Evolutionary conservation across 1,140 invertebrate species (phyloP), one percentile per base, ranked within the genome.

Genomic region (Drosophila bipectinata): DNA sequence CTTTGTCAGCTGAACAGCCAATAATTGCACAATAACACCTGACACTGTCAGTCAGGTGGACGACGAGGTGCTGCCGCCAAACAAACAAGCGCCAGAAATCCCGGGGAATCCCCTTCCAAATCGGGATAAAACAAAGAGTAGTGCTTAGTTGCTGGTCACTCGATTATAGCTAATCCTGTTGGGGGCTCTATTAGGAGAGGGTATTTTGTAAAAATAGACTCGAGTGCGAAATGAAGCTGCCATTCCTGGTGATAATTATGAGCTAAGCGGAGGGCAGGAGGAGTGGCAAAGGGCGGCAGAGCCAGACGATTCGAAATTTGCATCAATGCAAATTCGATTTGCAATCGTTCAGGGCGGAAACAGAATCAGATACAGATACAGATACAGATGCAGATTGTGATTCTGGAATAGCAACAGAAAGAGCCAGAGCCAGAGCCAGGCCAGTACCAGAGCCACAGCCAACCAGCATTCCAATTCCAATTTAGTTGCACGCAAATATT

Each of bases 401-500:
- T 21, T 21, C 2, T 21, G 21, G 3, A 21, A 21, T 21, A 21
- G 21, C 21, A 21, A 56, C 37, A 44, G 61, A 37, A 7, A 44
- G 14, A 47, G 53, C 53, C 39, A 49, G 21, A 3, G 21, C 14
- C 14, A 54, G 34, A 71, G 45, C 41, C 54, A 62, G 10, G 52
- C 30, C 44, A 53, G 39, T 59, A 37, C 39, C 54, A 61, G 26
- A 37, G 15, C 15, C 41, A 62, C 12, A 56, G 37, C 44, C 56
- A 37, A 51, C 37, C 66, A 67, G 67, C 77, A 87, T 85, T 87
- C 75, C 82, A 87, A 81, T 85, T 87, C 75, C 82, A 85, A 85
- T 85, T 85, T 82, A 67, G 78, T 78, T 82, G 64, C 61, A 82
- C 52, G 82, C 82, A 85, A 85, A 85, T 85, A 85, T 85, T 85